Conservation (phyloP, 2,888 invertebrate genomes). For the Aporophyla nigra region DNA sequence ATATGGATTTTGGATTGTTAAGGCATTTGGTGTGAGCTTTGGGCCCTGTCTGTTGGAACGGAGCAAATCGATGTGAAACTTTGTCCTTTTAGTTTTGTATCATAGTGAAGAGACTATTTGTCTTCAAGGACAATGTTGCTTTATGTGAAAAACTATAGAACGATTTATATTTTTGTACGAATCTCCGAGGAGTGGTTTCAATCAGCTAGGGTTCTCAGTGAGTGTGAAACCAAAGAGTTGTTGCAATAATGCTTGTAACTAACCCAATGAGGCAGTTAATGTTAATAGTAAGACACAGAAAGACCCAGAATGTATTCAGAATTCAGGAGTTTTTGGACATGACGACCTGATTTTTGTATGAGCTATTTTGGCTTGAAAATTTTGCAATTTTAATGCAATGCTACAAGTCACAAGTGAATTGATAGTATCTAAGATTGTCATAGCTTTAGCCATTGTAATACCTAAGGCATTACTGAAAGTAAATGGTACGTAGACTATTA, state of each 20-base stretch:
- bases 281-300: constrained; percentile 51
- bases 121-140: neutral
- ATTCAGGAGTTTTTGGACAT: constrained; percentile 7
- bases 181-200: constrained; percentile 22
- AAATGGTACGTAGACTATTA: constrained; percentile 15
- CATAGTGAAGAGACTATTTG: neutral
- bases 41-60: constrained; percentile 53
- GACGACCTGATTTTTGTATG: constrained; percentile 3
- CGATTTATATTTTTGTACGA: constrained; percentile 22
- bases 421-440: constrained; percentile 52
- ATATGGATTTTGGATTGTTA: constrained; percentile 73
- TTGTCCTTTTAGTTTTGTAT: neutral
- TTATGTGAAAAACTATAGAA: neutral
- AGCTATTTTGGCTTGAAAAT: constrained; percentile 14
- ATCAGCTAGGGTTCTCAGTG: constrained; percentile 63
- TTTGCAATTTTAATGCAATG: constrained; percentile 31
- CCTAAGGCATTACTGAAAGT: constrained; percentile 30
- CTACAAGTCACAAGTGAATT: constrained; percentile 45
- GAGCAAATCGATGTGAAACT: constrained; percentile 1
- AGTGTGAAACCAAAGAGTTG: constrained; percentile 87
- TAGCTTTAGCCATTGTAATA: constrained; percentile 54
- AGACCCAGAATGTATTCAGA: constrained; percentile 36
- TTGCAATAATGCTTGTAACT: constrained; percentile 73
- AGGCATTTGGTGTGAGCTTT: constrained; percentile 73
- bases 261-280: constrained; percentile 66